These are phyloP conservation scores for Chondrosia reniformis DNA, from an alignment of 37 sponge, comb jelly and placozoan genomes.

Conservation along the genomic window DNA sequence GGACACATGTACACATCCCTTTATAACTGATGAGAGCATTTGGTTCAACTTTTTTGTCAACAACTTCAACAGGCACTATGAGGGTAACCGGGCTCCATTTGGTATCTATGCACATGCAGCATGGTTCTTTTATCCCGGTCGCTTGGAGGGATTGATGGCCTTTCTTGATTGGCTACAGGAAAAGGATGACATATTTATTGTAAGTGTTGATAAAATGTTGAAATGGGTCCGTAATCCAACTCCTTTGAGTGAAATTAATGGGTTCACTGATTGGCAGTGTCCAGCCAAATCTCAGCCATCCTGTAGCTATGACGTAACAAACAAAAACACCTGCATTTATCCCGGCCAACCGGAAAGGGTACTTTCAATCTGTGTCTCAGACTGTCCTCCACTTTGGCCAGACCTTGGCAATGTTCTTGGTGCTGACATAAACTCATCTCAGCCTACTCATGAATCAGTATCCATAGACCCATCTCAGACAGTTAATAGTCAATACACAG, in stretches of 20 bases:
- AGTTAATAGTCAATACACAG: too few relatives aligned
- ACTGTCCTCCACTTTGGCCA: conserved; percentile 30
- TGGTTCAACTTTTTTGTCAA: conserved; percentile 32
- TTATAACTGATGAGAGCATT: conserved; percentile 12
- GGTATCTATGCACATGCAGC: conserved; percentile 45
- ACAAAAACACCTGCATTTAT: conserved; percentile 2
- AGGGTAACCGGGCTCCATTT: conserved; percentile 43
- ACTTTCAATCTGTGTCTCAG: conserved; percentile 25
- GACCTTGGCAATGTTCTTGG: conserved; percentile 26
- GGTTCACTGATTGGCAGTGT: conserved; percentile 44
- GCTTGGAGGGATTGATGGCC: conserved; percentile 16
- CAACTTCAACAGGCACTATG: conserved; percentile 48
- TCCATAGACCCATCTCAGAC: too few relatives aligned
- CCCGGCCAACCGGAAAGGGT: background rate
- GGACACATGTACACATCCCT: conserved; percentile 25
- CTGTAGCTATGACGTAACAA: background rate
- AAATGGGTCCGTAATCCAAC: conserved; percentile 57
- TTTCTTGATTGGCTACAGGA: conserved; percentile 34
- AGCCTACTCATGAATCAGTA: too few relatives aligned
- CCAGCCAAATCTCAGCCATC: conserved; percentile 21
- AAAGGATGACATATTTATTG: conserved; percentile 44
- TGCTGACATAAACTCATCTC: too few relatives aligned
- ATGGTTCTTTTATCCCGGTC: conserved; percentile 34
- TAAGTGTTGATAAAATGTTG: conserved; percentile 43
- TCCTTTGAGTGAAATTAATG: conserved; percentile 21